phyloP scores from a whole-genome alignment of 1,140 invertebrate species.

The Drosophila mayri region DNA sequence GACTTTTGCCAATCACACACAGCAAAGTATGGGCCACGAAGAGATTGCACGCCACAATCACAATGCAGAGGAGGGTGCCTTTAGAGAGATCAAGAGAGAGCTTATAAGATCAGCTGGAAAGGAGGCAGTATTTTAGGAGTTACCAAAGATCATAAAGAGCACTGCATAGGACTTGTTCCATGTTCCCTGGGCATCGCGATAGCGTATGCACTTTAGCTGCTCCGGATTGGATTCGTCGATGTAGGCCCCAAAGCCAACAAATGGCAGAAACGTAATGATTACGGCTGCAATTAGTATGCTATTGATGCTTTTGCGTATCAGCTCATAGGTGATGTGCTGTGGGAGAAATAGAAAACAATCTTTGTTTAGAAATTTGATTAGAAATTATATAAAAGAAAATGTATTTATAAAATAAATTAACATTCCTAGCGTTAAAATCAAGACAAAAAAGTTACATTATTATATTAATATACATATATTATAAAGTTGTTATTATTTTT shows the following conservation, averaged over 20 bases:
- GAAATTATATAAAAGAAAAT: neutral
- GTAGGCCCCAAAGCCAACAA: slow-evolving; percentile 92
- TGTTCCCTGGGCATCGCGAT: slow-evolving; percentile 88
- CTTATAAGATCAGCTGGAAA: neutral
- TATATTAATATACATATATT: too few species aligned
- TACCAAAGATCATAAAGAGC: slow-evolving; percentile 92
- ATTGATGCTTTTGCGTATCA: slow-evolving; percentile 90
- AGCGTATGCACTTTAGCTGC: slow-evolving; percentile 87
- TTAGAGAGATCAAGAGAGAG: neutral
- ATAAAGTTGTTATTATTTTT: too few species aligned
- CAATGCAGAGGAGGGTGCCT: slow-evolving; percentile 90
- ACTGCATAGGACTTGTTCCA: slow-evolving; percentile 91
- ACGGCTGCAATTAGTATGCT: slow-evolving; percentile 89
- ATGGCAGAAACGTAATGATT: slow-evolving; percentile 90
- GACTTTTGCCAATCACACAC: slow-evolving; percentile 86
- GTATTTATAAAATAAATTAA: neutral
- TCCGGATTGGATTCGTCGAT: slow-evolving; percentile 86
- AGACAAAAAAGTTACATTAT: too few species aligned
- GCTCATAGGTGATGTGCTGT: slow-evolving; percentile 92
- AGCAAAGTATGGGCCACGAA: slow-evolving; percentile 90
- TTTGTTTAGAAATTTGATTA: neutral
- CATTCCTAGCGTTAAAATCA: too few species aligned
- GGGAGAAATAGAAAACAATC: slow-evolving; percentile 54
- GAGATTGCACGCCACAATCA: slow-evolving; percentile 93
- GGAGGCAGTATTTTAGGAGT: slow-evolving; percentile 40